Percentiles rank a stretch among this genome's conserved stretches.
phyloP scores from a whole-genome alignment of 2,113 vertebrate genomes.

The Heterochromis multidens region DNA sequence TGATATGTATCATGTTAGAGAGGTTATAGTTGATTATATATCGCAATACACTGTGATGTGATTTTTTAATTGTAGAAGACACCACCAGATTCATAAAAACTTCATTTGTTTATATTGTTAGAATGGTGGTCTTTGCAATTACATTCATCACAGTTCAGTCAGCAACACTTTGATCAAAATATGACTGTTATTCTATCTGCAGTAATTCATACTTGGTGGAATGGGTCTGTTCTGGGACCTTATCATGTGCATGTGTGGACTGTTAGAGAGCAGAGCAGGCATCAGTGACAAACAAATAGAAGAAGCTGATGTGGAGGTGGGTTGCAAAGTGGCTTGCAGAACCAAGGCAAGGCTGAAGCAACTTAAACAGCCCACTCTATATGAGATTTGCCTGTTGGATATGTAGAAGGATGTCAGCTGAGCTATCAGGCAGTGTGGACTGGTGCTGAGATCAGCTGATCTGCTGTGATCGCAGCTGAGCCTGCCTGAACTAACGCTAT shows the following conservation, averaged over 20 bases:
- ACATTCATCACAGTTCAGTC: background rate
- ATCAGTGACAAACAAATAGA: too few species aligned
- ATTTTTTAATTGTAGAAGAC: background rate
- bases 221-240: background rate
- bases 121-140: background rate
- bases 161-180: background rate
- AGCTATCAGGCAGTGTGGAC: background rate
- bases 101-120: rapidly evolving
- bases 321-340: background rate
- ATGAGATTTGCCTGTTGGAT: background rate
- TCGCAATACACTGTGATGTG: background rate
- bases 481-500: background rate
- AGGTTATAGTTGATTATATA: background rate
- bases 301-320: background rate
- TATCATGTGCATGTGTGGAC: too few species aligned
- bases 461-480: background rate
- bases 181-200: background rate
- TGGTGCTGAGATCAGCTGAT: background rate
- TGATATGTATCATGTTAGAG: background rate
- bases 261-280: too few species aligned
- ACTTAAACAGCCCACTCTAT: background rate
- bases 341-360: background rate
- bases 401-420: background rate
- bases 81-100: background rate
- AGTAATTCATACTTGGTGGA: background rate